Evolutionary conservation across 2,797 vertebrate genomes (phyloP).

Genomic region (Sebastolobus altivelis): DNA sequence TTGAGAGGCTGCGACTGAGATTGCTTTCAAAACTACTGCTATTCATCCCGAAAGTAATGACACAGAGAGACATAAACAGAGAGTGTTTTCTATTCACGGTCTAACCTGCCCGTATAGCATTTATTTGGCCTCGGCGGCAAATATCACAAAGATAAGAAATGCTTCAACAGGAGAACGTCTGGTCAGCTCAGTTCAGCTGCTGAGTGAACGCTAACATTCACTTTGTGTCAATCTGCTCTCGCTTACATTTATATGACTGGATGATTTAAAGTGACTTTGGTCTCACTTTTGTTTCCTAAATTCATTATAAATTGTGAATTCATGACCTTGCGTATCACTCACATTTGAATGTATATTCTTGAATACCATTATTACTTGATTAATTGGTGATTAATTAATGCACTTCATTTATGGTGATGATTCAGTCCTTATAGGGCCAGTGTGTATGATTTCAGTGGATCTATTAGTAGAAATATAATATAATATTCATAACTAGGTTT

Average conservation of each 20-base stretch:
- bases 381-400: too few species aligned
- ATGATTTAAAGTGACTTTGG: neutral
- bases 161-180: constrained; percentile 23
- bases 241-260: neutral
- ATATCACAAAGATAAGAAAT: constrained; percentile 53
- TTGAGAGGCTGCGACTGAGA: constrained; percentile 43
- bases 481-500: too few species aligned
- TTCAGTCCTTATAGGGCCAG: neutral
- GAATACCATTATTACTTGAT: neutral
- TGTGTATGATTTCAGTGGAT: too few species aligned
- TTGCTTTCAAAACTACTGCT: constrained; percentile 61
- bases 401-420: neutral
- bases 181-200: constrained; percentile 45
- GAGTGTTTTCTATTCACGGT: constrained; percentile 60
- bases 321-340: neutral
- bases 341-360: neutral
- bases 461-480: too few species aligned
- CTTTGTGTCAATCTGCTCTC: constrained; percentile 17
- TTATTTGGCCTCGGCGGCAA: constrained; percentile 54
- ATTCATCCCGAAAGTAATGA: constrained; percentile 50
- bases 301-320: neutral
- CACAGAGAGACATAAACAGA: constrained; percentile 46
- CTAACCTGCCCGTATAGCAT: constrained; percentile 38
- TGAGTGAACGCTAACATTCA: neutral
- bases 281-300: neutral